Base-by-base conservation (phyloP, 2,888 invertebrate species). In the Silvanus unidentatus region DNA sequence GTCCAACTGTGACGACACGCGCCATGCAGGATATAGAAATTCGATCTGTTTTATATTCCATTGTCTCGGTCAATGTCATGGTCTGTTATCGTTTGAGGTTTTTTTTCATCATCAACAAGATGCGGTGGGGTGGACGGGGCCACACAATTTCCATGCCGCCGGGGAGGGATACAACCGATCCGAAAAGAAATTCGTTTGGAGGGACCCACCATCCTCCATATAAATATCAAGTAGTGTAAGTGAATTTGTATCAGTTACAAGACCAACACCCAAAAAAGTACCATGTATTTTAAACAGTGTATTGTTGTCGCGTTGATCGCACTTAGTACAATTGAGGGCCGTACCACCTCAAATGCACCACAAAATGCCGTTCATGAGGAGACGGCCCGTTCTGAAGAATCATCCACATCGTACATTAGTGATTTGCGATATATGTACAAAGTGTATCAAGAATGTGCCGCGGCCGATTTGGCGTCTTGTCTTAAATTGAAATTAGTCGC, bases 371-470 rank as follows among this genome's bases (percentile, higher is more conserved):
- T 72, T 27, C 60, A 64, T 16, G 58, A 68, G 12, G 58, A 62
- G 43, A 53, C 63, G 34, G 60, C 66, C 37, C 58, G 70, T 39
- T 56, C 66, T 13, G 64, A 66, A 38, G 68, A 69, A 39, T 43
- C 51, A 1, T 43, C 65, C 10, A 54, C 59, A 63, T 57, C 72
- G 11, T 68, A 77, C 52, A 72, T 85, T 52, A 80, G 81, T 52
- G 88, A 88, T 59, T 71, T 88, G 4, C 79, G 82, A 57, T 78
- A 82, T 60, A 79, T 86, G 53, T 88, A 86, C 63, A 86, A 86
- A 66, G 79, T 87, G 52, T 90, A 89, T 72, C 86, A 84, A 69
- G 88, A 89, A 60, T 90, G 90, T 73, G 77, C 84, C 47, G 79
- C 80, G 42, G 73, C 77, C 49, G 84, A 84, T 53, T 68, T 86